Percentiles rank a stretch among this genome's conserved stretches.
phyloP scores from a whole-genome alignment of 2,888 invertebrate species.

The Harpalus rufipes region DNA sequence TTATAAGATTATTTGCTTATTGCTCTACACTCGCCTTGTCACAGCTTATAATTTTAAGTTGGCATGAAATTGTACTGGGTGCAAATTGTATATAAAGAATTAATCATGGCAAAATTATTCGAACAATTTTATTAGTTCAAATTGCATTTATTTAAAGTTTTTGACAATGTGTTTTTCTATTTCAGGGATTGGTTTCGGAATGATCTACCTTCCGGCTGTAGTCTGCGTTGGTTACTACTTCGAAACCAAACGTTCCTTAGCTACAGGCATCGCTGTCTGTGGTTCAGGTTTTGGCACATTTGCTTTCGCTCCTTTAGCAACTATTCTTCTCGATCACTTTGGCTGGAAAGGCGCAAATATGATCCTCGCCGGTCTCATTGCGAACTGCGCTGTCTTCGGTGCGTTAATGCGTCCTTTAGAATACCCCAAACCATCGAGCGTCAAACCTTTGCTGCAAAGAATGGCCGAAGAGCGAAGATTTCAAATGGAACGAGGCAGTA shows the following conservation, averaged over 20 bases:
- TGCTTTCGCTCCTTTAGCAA: constrained; percentile 94
- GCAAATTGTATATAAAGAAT: too few relatives aligned
- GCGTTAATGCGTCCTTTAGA: constrained; percentile 89
- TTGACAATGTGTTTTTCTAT: constrained; percentile 41
- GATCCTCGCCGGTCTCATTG: constrained; percentile 93
- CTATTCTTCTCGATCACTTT: constrained; percentile 86
- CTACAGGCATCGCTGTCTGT: constrained; percentile 96
- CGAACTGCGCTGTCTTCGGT: constrained; percentile 94
- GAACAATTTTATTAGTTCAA: too few relatives aligned
- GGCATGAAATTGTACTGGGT: too few relatives aligned
- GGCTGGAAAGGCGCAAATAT: constrained; percentile 95
- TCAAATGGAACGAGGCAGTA: constrained; percentile 94
- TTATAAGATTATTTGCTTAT: too few relatives aligned
- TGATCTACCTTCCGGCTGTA: constrained; percentile 97
- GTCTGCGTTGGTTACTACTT: constrained; percentile 99
- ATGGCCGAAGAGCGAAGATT: constrained; percentile 96
- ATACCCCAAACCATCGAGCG: constrained; percentile 86
- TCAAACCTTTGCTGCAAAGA: constrained; percentile 91
- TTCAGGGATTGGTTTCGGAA: constrained; percentile 93
- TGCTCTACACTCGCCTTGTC: too few relatives aligned
- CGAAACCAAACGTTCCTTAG: constrained; percentile 95
- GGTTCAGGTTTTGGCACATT: constrained; percentile 98
- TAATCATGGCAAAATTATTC: too few relatives aligned
- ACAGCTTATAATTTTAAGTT: too few relatives aligned
- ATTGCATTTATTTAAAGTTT: too few relatives aligned